Evolutionary conservation across 2,797 vertebrate species (phyloP).

Genomic region (Chloroceryle amazona): DNA sequence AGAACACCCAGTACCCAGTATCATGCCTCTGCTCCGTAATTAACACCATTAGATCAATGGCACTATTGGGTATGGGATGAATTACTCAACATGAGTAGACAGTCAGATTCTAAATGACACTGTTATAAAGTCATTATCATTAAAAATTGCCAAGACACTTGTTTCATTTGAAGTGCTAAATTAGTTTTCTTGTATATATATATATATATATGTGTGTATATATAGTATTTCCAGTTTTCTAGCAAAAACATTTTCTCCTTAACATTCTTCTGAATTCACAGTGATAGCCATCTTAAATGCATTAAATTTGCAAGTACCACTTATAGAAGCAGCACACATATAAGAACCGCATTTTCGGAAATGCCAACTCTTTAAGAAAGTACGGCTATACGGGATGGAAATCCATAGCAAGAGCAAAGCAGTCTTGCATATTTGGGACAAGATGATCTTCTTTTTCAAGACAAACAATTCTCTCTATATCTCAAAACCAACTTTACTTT

Average conservation of each 20-base stretch:
- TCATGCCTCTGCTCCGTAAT: not conserved
- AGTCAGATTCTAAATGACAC: slow-evolving; percentile 40
- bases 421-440: not conserved
- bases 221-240: slow-evolving; percentile 1
- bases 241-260: not conserved
- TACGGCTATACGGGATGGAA: not conserved
- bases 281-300: not conserved
- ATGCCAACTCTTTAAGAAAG: not conserved
- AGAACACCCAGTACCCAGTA: not conserved
- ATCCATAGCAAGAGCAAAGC: not conserved
- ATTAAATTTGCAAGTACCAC: not conserved
- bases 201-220: no score
- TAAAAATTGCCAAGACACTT: slow-evolving; percentile 15
- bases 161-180: slow-evolving; percentile 64
- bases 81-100: not conserved
- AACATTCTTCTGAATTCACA: not conserved
- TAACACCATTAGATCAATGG: not conserved
- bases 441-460: not conserved
- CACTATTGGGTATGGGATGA: not conserved
- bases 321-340: not conserved
- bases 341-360: not conserved
- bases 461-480: not conserved
- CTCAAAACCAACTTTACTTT: slow-evolving; percentile 8
- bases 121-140: slow-evolving; percentile 47
- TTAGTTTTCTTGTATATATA: slow-evolving; percentile 28